Evolutionary conservation across 2,888 invertebrate species (phyloP).

Genomic region (Cheiracanthium punctorium): DNA sequence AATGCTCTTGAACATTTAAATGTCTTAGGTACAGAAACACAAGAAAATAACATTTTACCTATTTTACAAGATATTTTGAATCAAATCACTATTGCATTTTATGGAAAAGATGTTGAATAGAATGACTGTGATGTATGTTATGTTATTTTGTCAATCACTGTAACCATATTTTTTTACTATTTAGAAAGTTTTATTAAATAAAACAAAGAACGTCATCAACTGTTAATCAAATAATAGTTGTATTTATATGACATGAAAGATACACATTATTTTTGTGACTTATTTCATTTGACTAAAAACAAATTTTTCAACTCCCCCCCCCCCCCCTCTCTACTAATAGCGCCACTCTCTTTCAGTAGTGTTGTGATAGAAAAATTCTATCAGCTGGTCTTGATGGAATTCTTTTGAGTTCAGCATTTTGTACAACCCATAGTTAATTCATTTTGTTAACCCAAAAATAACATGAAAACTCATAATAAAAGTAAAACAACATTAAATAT

Average conservation of each 20-base stretch:
- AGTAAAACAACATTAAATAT: too few species aligned
- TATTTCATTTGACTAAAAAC: too few species aligned
- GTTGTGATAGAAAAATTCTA: conserved; percentile 48
- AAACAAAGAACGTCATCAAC: background rate
- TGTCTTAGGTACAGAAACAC: conserved; percentile 4
- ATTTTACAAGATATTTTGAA: conserved; percentile 47
- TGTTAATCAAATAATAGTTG: too few species aligned
- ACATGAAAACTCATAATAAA: too few species aligned
- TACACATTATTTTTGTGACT: too few species aligned
- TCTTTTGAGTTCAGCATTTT: too few species aligned
- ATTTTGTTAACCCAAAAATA: too few species aligned
- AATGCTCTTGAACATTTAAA: conserved; percentile 34
- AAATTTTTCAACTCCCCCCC: too few species aligned
- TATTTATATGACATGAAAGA: too few species aligned
- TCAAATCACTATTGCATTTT: conserved; percentile 42
- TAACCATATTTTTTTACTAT: background rate
- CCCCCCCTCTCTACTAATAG: conserved; percentile 23
- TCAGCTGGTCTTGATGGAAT: conserved; percentile 5
- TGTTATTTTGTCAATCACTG: background rate
- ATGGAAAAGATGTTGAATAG: conserved; percentile 5
- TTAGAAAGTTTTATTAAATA: background rate
- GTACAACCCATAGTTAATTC: too few species aligned
- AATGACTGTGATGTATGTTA: background rate
- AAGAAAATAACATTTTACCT: background rate
- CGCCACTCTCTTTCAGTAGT: conserved; percentile 19